These are phyloP conservation scores for Taurulus bubalis DNA, from an alignment of 2,113 vertebrate species.

Conservation along the genomic window DNA sequence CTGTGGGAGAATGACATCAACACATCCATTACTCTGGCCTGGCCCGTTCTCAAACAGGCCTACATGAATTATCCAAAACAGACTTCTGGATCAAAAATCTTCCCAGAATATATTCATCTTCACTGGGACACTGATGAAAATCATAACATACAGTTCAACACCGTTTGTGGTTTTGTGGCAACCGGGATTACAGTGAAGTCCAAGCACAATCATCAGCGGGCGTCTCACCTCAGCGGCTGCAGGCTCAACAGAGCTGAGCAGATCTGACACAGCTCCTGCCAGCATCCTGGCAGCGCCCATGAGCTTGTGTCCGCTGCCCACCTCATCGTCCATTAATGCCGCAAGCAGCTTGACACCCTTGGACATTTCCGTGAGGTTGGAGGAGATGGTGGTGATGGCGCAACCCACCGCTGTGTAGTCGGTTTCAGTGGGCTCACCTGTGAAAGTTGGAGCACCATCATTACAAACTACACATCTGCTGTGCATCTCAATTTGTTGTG, in stretches of 20 bases:
- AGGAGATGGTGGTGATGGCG: constrained; percentile 98
- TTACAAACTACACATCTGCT: constrained; percentile 37
- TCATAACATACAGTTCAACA: constrained; percentile 14
- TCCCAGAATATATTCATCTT: constrained; percentile 25
- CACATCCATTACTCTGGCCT: constrained; percentile 61
- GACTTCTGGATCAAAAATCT: constrained; percentile 47
- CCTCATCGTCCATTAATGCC: constrained; percentile 95
- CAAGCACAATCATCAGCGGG: constrained; percentile 23
- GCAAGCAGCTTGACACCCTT: constrained; percentile 96
- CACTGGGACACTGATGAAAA: constrained; percentile 28
- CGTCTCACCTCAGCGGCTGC: constrained; percentile 93
- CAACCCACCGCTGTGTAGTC: constrained; percentile 99
- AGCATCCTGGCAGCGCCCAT: constrained; percentile 94
- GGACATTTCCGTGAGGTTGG: constrained; percentile 99
- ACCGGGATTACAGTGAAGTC: constrained; percentile 22
- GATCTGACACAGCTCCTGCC: constrained; percentile 93
- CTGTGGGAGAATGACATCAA: constrained; percentile 81
- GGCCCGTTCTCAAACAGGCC: constrained; percentile 41
- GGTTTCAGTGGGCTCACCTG: constrained; percentile 96
- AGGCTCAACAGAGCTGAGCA: constrained; percentile 96
- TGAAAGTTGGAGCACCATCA: constrained; percentile 13
- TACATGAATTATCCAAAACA: constrained; percentile 45
- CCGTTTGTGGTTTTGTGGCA: constrained; percentile 13
- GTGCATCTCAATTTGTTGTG: constrained; percentile 48
- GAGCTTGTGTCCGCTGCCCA: constrained; percentile 95